phyloP scores from a whole-genome alignment of 37 sponge, comb jelly and placozoan species.

The Ephydatia muelleri region DNA sequence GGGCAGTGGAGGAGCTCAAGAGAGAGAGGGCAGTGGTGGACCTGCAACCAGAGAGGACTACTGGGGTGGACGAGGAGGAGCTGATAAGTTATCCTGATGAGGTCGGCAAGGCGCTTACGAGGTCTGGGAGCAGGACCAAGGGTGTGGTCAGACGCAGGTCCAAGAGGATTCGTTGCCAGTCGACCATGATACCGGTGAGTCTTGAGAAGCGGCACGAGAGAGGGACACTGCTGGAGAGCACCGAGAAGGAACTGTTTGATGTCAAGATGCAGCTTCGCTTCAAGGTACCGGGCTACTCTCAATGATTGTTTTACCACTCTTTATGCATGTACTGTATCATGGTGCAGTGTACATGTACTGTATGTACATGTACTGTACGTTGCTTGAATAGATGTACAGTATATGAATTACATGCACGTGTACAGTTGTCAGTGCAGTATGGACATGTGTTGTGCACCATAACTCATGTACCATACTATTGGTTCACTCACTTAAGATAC shows the following conservation, averaged over 20 bases:
- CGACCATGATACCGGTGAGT: too few relatives aligned
- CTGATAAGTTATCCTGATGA: background rate
- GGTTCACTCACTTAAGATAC: too few relatives aligned
- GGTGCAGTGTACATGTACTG: too few relatives aligned
- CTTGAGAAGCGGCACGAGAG: too few relatives aligned
- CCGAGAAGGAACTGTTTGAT: slow-evolving; percentile 64
- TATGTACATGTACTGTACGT: too few relatives aligned
- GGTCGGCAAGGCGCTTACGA: too few relatives aligned
- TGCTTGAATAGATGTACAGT: too few relatives aligned
- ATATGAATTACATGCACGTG: background rate
- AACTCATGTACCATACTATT: too few relatives aligned
- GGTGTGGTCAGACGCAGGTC: background rate
- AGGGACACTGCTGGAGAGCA: slow-evolving; percentile 27
- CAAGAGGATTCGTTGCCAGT: too few relatives aligned
- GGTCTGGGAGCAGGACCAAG: too few relatives aligned
- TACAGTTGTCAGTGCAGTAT: background rate
- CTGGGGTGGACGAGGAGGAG: slow-evolving; percentile 8
- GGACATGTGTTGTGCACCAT: too few relatives aligned
- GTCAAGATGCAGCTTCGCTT: slow-evolving; percentile 11
- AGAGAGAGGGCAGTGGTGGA: background rate
- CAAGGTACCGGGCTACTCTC: slow-evolving; percentile 21
- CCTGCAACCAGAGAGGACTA: background rate
- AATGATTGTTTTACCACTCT: too few relatives aligned
- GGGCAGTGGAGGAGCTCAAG: background rate
- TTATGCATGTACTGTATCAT: background rate